Base-by-base conservation (phyloP, 1,140 invertebrate species). In the Ceratina calcarata region DNA sequence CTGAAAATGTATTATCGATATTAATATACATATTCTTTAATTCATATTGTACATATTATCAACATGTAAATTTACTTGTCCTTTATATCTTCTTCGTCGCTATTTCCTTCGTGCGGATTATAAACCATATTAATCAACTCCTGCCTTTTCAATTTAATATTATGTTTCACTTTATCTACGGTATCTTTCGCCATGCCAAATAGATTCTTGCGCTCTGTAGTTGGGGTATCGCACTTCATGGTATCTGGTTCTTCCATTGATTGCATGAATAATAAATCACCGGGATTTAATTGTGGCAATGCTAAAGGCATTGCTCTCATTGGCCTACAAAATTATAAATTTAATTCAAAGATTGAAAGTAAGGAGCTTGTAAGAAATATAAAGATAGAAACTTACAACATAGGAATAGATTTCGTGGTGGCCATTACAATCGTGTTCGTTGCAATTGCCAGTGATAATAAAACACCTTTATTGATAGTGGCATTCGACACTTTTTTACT, bases 61-160 rank as follows among this genome's bases (percentile, higher is more conserved):
- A 18, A 45, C 16, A 71, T 74, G 53, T 6, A 58, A 37, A 61
- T 93, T 89, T 94, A 94, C 86, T 93, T 93, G 53, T 94, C 91
- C 78, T 94, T 93, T 0, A 86, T 90, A 80, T 93, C 92, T 62
- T 94, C 93, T 73, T 93, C 94, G 60, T 92, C 90, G 45, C 91
- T 92, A 20, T 89, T 90, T 13, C 88, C 92, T 88, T 95, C 95
- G 75, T 93, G 93, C 12, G 93, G 93, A 76, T 90, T 94, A 62
- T 96, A 96, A 24, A 96, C 93, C 78, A 96, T 95, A 82, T 95
- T 94, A 68, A 96, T 95, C 27, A 96, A 94, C 72, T 96, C 95
- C 88, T 95, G 95, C 27, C 92, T 90, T 81, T 94, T 94, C n/a
- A 88, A 88, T 83, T 90, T 93, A 0, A 96, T 94, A 81, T 94